Evolutionary conservation across 2,888 invertebrate genomes (phyloP), one percentile per base, ranked within the genome.

Genomic region (Allophyes oxyacanthae): DNA sequence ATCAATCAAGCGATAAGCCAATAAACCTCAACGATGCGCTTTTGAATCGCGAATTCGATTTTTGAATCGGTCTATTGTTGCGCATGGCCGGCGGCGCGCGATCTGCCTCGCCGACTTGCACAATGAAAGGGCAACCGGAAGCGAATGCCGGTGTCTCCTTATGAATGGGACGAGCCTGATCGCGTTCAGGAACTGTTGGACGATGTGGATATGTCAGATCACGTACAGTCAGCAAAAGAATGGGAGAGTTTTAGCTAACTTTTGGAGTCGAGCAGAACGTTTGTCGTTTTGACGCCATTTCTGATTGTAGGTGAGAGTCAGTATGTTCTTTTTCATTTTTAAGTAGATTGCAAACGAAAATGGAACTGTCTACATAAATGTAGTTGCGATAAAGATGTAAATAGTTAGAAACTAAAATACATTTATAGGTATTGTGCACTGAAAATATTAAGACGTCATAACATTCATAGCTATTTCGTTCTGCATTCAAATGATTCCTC

Each of bases 1-100:
- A 94, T 94, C 94, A 92, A 94, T 94, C 94, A 93, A 91, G 91
- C 92, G 91, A 92, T 94, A 92, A 94, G 94, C 94, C 94, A 94
- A 94, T 94, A 94, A 94, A 94, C 94, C 94, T 94, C 93, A 93
- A 92, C 93, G 94, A 93, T 93, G 93, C 90, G 88, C 94, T 92
- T 94, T 93, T 94, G 91, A 92, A 92, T 92, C 84, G 81, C 79
- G 89, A 89, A 92, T 92, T 88, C 89, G 90, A 91, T 91, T 90
- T 91, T 90, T 91, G 89, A 86, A 88, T 89, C 80, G 75, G 83
- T 62, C 67, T 75, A 88, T 93, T 93, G 92, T 92, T 84, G 83
- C 72, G 65, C 60, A 86, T 88, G 90, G 89, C 92, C 90, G 86
- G 88, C 91, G 91, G 91, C 88, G 87, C 84, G 88, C 82, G 88